Conservation (phyloP, 2,888 invertebrate species). For the Mesorhabditis spiculigera region DNA sequence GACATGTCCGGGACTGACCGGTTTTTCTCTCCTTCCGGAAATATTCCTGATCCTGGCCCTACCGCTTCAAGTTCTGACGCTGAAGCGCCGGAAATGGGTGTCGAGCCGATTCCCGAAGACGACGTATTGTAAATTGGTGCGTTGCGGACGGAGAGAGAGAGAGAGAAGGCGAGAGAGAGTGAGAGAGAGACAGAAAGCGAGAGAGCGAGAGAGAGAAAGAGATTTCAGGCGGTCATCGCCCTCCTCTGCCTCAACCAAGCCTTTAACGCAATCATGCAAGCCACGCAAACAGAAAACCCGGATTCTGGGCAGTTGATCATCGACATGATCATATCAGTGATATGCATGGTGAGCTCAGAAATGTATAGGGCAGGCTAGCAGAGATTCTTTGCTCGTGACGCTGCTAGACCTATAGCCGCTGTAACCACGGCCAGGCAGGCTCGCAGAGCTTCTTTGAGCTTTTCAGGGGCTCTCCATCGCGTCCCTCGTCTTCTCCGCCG, state of each 20-base stretch:
- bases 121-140: not conserved
- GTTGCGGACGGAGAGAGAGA: not conserved
- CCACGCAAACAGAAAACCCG: not conserved
- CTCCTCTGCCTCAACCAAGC: not conserved
- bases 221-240: not conserved
- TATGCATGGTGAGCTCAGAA: not conserved
- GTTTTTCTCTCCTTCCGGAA: not conserved
- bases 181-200: no score
- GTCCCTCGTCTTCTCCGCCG: not conserved
- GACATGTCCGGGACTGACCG: not conserved
- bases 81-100: not conserved
- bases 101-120: not conserved
- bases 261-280: not conserved
- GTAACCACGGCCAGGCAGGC: no score
- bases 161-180: no score
- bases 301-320: not conserved
- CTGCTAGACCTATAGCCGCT: no score
- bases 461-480: not conserved
- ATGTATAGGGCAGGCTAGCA: no score
- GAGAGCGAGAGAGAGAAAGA: no score
- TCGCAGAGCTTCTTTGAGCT: not conserved
- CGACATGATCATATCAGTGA: not conserved
- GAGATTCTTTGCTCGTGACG: no score
- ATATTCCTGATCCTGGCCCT: not conserved
- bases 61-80: not conserved